Evolutionary conservation across 2,888 invertebrate genomes (phyloP), one percentile per base, ranked within the genome.

Genomic region (Polietes domitor): DNA sequence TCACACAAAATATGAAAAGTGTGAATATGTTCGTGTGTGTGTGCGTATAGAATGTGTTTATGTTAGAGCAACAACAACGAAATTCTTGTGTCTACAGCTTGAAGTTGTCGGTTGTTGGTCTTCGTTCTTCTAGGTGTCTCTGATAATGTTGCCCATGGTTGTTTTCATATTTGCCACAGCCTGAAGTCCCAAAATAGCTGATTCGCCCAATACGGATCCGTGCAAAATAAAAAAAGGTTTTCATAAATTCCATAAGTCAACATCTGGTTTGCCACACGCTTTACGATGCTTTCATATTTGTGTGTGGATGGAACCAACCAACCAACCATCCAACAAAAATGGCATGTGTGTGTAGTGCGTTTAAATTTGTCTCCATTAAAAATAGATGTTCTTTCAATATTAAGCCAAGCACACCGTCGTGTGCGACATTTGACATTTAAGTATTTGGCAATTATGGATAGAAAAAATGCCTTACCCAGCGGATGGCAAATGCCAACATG

Each of bases 381-480:
- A 68, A 68, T 68, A 68, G 19, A 68, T 68, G 10, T 68, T 43
- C 19, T n/a, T n/a, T n/a, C 43, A 68, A 68, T 68, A 43, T 68
- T 15, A 41, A 21, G 19, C 15, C 19, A 61, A 24, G 37, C 28
- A 5, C 32, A 7, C 1, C 3, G 19, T n/a, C 21, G 21, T 21
- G 19, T 12, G 21, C 43, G 43, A 43, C 68, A 43, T 68, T 68
- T 68, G 68, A 68, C 68, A 68, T 68, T 68, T 41, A n/a, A 17
- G 26, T 58, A 58, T 58, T 58, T 58, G 58, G 5, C 21, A 55
- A 55, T 55, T 10, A 21, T 55, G 55, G 7, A 50, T 17, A 50
- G 26, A 24, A 4, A 21, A 21, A 58, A 58, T 53, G 21, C 50
- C 50, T n/a, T 19, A 47, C 12, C 47, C n/a, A 2, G 12, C 4